A percentile compares a stretch with the other conserved stretches of the same genome.
phyloP scores from a whole-genome alignment of 2,113 vertebrate species.

The Hyperoodon ampullatus region DNA sequence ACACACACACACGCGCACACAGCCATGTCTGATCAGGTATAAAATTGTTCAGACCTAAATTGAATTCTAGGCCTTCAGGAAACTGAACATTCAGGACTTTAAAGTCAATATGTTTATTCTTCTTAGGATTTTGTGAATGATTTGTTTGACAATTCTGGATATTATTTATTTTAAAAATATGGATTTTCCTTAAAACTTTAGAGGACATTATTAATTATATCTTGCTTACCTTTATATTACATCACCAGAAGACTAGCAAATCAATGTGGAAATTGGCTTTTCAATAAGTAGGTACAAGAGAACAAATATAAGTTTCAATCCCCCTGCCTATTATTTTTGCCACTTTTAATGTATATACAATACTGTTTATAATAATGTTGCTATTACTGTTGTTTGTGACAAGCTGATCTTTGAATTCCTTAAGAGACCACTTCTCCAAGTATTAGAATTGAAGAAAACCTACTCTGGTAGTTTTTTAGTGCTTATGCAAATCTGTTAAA shows the following conservation, averaged over 20 bases:
- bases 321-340: neutral
- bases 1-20: neutral
- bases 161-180: neutral
- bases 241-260: neutral
- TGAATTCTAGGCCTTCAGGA: constrained; percentile 2
- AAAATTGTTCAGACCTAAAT: neutral
- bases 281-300: constrained; percentile 22
- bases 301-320: neutral
- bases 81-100: neutral
- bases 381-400: neutral
- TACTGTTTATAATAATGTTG: neutral
- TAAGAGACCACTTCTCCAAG: neutral
- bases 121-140: neutral
- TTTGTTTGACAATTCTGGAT: neutral
- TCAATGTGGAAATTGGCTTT: neutral
- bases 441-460: neutral
- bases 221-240: neutral
- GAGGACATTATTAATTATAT: neutral
- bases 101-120: neutral
- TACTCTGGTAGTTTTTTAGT: neutral
- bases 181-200: neutral
- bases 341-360: neutral
- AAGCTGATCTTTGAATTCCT: constrained; percentile 1
- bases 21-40: neutral
- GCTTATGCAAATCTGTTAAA: constrained; percentile 19